Evolutionary conservation across 2,113 vertebrate genomes (phyloP).

Genomic region (Anguilla japonica): DNA sequence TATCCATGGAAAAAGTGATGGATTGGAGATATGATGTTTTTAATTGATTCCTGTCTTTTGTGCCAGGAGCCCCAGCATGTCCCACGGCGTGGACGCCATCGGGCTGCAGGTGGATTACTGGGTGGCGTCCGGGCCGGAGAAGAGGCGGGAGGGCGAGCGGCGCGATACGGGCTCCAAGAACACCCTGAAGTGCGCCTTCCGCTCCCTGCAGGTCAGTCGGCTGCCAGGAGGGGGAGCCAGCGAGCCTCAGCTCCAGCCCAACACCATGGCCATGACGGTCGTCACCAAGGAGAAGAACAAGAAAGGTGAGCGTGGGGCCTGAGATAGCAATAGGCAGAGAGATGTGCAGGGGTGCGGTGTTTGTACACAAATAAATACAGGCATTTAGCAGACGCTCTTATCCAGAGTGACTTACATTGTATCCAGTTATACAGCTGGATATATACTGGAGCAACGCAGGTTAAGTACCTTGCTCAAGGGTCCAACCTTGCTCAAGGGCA

Average conservation of each 20-base stretch:
- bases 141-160: conserved; percentile 72
- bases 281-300: conserved; percentile 82
- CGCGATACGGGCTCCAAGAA: conserved; percentile 69
- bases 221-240: conserved; percentile 54
- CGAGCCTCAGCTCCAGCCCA: conserved; percentile 60
- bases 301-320: conserved; percentile 63
- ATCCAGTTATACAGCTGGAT: too few species aligned
- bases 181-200: conserved; percentile 74
- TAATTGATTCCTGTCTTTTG: background rate
- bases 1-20: too few species aligned
- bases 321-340: background rate
- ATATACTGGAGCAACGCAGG: too few species aligned
- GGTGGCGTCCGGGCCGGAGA: conserved; percentile 66
- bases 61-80: conserved; percentile 64
- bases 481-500: too few species aligned
- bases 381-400: too few species aligned
- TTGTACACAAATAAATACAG: too few species aligned
- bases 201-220: conserved; percentile 75
- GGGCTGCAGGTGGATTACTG: conserved; percentile 81
- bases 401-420: too few species aligned
- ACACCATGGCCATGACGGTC: conserved; percentile 78
- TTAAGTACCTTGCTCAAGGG: too few species aligned
- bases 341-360: background rate
- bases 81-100: conserved; percentile 68
- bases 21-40: too few species aligned